Evolutionary conservation across 2,888 invertebrate genomes (phyloP).

Genomic region (Synergus japonicus): DNA sequence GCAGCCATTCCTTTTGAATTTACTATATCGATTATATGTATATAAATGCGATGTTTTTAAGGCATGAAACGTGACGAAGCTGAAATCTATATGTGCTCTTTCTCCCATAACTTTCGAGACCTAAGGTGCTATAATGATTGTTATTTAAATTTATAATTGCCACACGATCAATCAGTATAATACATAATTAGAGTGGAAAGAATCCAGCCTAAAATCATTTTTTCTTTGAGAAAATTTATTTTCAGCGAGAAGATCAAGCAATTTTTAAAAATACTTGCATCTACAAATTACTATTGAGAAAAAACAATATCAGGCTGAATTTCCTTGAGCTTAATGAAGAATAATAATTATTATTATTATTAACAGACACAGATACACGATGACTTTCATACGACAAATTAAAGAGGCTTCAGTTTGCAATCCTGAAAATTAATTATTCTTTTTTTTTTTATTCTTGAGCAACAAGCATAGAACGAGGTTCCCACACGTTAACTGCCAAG

Average conservation of each 20-base stretch:
- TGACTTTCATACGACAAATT: conserved; percentile 11
- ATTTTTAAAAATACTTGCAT: not conserved
- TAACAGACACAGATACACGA: conserved; percentile 22
- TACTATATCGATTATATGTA: conserved; percentile 47
- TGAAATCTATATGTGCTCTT: conserved; percentile 46
- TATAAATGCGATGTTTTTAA: conserved; percentile 55
- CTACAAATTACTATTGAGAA: not conserved
- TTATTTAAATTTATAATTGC: conserved; percentile 7
- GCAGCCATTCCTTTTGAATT: conserved; percentile 56
- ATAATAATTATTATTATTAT: conserved; percentile 16
- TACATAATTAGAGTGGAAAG: conserved; percentile 16
- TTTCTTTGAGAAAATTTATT: not conserved
- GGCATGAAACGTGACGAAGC: conserved; percentile 55
- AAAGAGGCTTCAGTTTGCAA: not conserved
- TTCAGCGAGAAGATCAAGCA: not conserved
- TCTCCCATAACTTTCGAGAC: conserved; percentile 21
- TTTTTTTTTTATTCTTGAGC: conserved; percentile 25
- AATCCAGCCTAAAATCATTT: conserved; percentile 2
- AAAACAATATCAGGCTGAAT: conserved; percentile 21
- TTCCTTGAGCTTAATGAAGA: conserved; percentile 23
- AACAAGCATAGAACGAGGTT: conserved; percentile 19
- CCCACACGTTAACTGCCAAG: conserved; percentile 50
- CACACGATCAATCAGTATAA: conserved; percentile 14
- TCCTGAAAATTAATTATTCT: conserved; percentile 10
- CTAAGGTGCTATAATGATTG: conserved; percentile 31